phyloP scores from a whole-genome alignment of 2,113 vertebrate species.

The Psilopsiagon aurifrons region DNA sequence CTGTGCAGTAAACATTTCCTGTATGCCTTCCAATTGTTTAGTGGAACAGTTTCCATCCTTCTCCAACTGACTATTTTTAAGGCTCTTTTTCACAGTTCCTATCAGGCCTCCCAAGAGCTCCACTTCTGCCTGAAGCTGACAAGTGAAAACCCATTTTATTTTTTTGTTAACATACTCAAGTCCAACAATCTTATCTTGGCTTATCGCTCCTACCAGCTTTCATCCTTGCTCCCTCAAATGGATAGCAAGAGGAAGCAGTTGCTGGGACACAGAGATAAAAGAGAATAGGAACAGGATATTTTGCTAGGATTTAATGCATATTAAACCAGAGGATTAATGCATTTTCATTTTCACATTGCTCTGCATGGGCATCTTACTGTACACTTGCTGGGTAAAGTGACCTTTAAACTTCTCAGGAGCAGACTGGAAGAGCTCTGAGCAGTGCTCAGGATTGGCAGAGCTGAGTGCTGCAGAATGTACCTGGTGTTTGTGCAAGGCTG shows the following conservation, averaged over 20 bases:
- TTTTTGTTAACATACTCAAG: not conserved
- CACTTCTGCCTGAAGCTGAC: constrained; percentile 25
- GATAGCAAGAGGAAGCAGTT: constrained; percentile 18
- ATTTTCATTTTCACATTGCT: constrained; percentile 9
- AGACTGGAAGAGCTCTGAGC: not conserved
- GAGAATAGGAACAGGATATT: constrained; percentile 23
- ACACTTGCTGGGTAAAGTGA: not conserved
- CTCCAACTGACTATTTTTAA: constrained; percentile 2
- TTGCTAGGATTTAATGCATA: constrained; percentile 28
- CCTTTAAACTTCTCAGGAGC: constrained; percentile 15
- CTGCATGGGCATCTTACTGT: not conserved
- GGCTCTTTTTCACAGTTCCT: not conserved
- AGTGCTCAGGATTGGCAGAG: not conserved
- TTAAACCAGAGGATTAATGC: constrained; percentile 35
- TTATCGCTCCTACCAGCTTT: constrained; percentile 24
- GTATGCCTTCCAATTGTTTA: not conserved
- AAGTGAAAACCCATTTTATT: not conserved
- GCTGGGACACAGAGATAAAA: constrained; percentile 52
- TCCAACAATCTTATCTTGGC: constrained; percentile 49
- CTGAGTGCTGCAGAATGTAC: not conserved
- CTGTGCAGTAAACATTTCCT: not conserved
- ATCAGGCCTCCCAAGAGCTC: not conserved
- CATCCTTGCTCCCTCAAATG: not conserved
- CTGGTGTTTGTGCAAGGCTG: not conserved
- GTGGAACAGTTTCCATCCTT: not conserved